phyloP scores from a whole-genome alignment of 2,888 invertebrate species.

The Cataglyphis cursor region DNA sequence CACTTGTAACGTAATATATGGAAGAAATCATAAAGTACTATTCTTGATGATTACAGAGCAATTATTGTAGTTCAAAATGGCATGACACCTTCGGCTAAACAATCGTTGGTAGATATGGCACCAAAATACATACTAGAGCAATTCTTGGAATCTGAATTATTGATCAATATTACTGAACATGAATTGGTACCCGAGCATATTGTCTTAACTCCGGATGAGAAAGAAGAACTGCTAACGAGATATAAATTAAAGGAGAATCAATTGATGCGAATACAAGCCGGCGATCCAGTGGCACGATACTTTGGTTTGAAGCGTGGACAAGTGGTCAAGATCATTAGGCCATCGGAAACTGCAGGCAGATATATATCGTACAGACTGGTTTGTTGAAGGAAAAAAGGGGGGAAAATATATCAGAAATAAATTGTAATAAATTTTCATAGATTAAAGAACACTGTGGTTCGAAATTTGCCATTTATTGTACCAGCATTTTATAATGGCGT shows the following conservation, averaged over 20 bases:
- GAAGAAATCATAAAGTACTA: neutral
- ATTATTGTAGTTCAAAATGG: constrained; percentile 99
- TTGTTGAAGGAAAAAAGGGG: constrained; percentile 88
- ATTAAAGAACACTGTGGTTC: neutral
- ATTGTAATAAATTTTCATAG: neutral
- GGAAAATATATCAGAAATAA: neutral
- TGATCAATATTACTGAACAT: constrained; percentile 99
- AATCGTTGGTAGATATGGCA: constrained; percentile 98
- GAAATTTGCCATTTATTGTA: constrained; percentile 42
- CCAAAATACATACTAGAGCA: constrained; percentile 99
- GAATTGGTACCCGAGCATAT: constrained; percentile 99
- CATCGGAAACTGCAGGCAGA: constrained; percentile 99
- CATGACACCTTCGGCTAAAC: constrained; percentile 99
- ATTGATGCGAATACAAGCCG: constrained; percentile 99
- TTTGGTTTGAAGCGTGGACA: constrained; percentile 99
- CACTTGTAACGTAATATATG: neutral
- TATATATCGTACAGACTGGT: constrained; percentile 99
- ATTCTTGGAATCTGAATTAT: constrained; percentile 96
- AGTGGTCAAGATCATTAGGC: constrained; percentile 98
- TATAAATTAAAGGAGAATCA: constrained; percentile 99
- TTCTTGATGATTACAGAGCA: constrained; percentile 89
- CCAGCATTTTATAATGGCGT: constrained; percentile 29
- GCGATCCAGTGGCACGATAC: constrained; percentile 99
- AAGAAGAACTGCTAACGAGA: constrained; percentile 97
- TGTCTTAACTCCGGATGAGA: constrained; percentile 99